phyloP scores from a whole-genome alignment of 1,140 invertebrate genomes.

The Drosophila erecta region DNA sequence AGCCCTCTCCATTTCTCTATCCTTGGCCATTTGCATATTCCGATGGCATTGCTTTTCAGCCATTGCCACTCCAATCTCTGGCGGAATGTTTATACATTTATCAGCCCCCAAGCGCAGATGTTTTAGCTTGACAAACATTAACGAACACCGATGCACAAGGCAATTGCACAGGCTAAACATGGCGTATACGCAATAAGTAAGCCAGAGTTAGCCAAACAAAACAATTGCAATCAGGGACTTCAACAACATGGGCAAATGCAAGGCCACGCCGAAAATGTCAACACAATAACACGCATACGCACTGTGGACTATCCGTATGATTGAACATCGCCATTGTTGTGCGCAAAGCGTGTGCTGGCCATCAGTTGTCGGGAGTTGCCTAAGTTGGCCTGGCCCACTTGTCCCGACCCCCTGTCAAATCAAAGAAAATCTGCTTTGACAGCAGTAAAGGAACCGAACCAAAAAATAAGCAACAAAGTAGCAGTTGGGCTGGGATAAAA shows the following conservation, averaged over 20 bases:
- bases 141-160: constrained; percentile 2
- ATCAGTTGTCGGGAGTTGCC: constrained; percentile 6
- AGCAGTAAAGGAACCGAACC: constrained; percentile 26
- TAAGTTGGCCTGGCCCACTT: not conserved
- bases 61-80: constrained; percentile 15
- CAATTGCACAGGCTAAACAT: constrained; percentile 10
- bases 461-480: constrained; percentile 3
- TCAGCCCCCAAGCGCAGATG: constrained; percentile 16
- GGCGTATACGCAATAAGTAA: constrained; percentile 21
- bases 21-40: constrained; percentile 14
- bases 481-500: constrained; percentile 12
- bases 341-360: constrained; percentile 1
- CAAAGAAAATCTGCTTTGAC: constrained; percentile 63
- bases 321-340: constrained; percentile 6
- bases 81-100: constrained; percentile 34
- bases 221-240: constrained; percentile 29
- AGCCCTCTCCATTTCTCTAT: constrained; percentile 13
- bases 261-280: constrained; percentile 8
- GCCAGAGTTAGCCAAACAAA: constrained; percentile 10
- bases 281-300: constrained; percentile 47
- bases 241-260: constrained; percentile 20
- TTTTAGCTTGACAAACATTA: constrained; percentile 6
- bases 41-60: constrained; percentile 6
- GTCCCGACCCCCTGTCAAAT: constrained; percentile 31
- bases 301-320: constrained; percentile 4